Evolutionary conservation across 2,888 invertebrate genomes (phyloP).

Genomic region (Chymomyza amoena): DNA sequence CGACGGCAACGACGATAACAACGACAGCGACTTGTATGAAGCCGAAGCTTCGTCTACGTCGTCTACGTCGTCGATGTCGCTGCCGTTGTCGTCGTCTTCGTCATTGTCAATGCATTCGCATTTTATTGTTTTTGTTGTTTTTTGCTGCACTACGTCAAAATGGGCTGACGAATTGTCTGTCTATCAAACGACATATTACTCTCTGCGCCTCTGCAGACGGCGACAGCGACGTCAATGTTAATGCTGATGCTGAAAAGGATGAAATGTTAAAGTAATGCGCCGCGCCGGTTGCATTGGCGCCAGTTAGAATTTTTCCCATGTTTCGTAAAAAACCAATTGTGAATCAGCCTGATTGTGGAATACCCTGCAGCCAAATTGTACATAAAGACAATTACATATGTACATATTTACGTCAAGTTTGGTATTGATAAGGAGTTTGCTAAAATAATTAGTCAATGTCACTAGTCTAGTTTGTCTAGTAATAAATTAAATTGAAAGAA

Average conservation of each 20-base stretch:
- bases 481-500: too few relatives aligned
- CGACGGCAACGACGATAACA: constrained; percentile 1
- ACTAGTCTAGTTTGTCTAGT: too few relatives aligned
- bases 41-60: background rate
- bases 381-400: too few relatives aligned
- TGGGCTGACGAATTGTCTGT: background rate
- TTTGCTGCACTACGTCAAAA: constrained; percentile 4
- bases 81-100: constrained; percentile 17
- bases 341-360: too few relatives aligned
- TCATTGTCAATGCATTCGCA: constrained; percentile 35
- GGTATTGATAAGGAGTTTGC: too few relatives aligned
- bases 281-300: constrained; percentile 4
- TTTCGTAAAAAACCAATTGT: background rate
- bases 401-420: too few relatives aligned
- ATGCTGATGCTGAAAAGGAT: background rate
- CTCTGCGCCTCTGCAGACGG: background rate
- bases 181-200: background rate
- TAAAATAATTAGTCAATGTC: too few relatives aligned
- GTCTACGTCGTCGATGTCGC: constrained; percentile 3
- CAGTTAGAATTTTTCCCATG: constrained; percentile 25
- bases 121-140: background rate
- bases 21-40: background rate
- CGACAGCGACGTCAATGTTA: background rate
- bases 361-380: too few relatives aligned
- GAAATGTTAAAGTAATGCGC: constrained; percentile 1